Evolutionary conservation across 2,888 invertebrate species (phyloP).

Genomic region (Tenthredo distinguenda): DNA sequence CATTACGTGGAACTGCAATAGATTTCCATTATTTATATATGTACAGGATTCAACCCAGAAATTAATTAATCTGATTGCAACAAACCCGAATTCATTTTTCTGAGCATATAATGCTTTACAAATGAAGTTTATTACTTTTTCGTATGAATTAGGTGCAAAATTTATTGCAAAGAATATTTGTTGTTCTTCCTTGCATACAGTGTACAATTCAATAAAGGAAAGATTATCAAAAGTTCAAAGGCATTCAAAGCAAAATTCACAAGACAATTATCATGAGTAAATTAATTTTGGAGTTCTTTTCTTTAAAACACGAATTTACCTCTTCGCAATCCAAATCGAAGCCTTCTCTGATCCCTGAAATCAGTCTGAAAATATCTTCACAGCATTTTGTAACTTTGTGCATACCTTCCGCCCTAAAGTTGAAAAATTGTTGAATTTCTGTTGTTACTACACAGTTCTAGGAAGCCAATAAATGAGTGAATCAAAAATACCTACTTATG

Average conservation of each 20-base stretch:
- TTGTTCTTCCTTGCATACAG: too few relatives aligned
- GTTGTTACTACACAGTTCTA: background rate
- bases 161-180: too few relatives aligned
- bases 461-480: background rate
- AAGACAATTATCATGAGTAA: background rate
- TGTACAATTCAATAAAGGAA: too few relatives aligned
- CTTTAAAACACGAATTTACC: slow-evolving; percentile 73
- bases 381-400: slow-evolving; percentile 81
- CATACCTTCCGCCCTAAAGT: slow-evolving; percentile 17
- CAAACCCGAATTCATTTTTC: too few relatives aligned
- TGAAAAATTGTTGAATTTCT: background rate
- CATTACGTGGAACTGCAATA: too few relatives aligned
- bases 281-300: background rate
- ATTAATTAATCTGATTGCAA: too few relatives aligned
- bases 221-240: too few relatives aligned
- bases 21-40: too few relatives aligned
- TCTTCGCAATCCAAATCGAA: slow-evolving; percentile 83
- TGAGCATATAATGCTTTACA: too few relatives aligned
- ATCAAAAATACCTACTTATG: background rate
- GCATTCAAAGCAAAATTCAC: background rate
- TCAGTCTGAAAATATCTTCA: slow-evolving; percentile 83
- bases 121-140: too few relatives aligned
- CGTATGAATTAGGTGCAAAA: too few relatives aligned
- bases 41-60: too few relatives aligned
- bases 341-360: slow-evolving; percentile 85